phyloP scores from a whole-genome alignment of 2,113 vertebrate genomes.

The Gila orcuttii region DNA sequence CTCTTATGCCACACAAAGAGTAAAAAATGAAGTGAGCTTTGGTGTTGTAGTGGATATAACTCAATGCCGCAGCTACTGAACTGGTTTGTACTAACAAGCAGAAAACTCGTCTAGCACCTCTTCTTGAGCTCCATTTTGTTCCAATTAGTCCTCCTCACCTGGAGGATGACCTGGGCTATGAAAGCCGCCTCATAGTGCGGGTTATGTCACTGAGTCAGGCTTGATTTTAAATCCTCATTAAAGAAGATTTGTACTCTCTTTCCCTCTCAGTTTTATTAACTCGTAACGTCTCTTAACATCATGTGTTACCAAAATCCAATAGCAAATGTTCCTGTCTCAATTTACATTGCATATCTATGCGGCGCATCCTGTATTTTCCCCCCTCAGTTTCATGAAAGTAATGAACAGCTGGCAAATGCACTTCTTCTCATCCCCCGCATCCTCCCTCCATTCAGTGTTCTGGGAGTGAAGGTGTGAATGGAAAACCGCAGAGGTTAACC shows the following conservation, averaged over 20 bases:
- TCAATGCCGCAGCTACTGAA: neutral
- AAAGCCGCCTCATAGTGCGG: neutral
- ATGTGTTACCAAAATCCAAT: neutral
- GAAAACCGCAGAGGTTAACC: slow-evolving; percentile 52
- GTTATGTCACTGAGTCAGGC: slow-evolving; percentile 3
- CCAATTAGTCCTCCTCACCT: slow-evolving; percentile 51
- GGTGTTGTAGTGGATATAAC: slow-evolving; percentile 8
- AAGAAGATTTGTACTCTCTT: slow-evolving; percentile 44
- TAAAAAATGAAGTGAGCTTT: neutral
- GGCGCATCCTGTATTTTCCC: neutral
- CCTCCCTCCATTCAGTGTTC: slow-evolving; percentile 50
- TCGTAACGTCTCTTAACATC: too few relatives aligned
- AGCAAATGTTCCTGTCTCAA: neutral
- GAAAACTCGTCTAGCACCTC: slow-evolving; percentile 21
- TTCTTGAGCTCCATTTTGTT: slow-evolving; percentile 27
- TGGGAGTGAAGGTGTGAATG: slow-evolving; percentile 57
- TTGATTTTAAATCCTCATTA: slow-evolving; percentile 35
- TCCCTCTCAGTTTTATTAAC: neutral
- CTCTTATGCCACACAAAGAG: slow-evolving; percentile 11
- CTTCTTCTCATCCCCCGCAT: slow-evolving; percentile 31
- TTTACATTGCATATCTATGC: neutral
- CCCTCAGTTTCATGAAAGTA: slow-evolving; percentile 17
- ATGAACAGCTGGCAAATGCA: slow-evolving; percentile 42
- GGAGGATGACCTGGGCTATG: slow-evolving; percentile 1
- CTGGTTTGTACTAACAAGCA: slow-evolving; percentile 29